Evolutionary conservation across 2,113 vertebrate species (phyloP).

Genomic region (Xiphophorus hellerii): DNA sequence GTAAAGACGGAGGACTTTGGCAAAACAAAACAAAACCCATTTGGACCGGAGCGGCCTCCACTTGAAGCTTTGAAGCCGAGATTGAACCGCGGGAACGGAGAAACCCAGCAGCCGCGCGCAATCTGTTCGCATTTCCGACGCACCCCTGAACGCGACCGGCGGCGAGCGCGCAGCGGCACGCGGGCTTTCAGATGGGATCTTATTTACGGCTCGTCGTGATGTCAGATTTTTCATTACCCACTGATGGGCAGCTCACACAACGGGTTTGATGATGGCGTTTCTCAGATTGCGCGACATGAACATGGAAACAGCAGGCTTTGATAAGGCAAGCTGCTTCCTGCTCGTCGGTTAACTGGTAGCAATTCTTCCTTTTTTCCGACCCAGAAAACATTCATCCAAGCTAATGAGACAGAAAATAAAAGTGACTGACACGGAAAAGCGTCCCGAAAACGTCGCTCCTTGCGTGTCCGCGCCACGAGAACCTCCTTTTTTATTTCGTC

Average conservation of each 20-base stretch:
- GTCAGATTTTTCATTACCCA: constrained; percentile 46
- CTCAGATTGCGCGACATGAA: not conserved
- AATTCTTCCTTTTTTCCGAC: too few species aligned
- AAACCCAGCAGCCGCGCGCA: constrained; percentile 34
- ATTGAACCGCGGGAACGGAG: constrained; percentile 50
- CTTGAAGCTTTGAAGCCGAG: constrained; percentile 33
- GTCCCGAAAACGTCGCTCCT: not conserved
- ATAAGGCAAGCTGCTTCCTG: not conserved
- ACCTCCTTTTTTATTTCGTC: not conserved
- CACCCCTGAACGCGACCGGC: constrained; percentile 33
- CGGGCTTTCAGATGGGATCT: constrained; percentile 59
- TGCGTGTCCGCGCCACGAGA: not conserved
- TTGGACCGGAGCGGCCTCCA: constrained; percentile 46
- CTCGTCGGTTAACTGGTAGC: not conserved
- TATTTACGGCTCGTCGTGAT: constrained; percentile 52
- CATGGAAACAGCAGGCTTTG: constrained; percentile 9
- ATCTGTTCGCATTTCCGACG: constrained; percentile 54
- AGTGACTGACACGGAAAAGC: not conserved
- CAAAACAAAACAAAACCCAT: constrained; percentile 45
- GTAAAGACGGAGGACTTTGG: constrained; percentile 24
- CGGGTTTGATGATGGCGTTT: constrained; percentile 4
- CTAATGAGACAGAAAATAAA: not conserved
- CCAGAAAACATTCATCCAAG: too few species aligned
- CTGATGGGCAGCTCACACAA: constrained; percentile 21
- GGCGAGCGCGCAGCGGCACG: constrained; percentile 31